A percentile compares a stretch with the other conserved stretches of the same genome.
Evolutionary conservation across 2,888 invertebrate species (phyloP).

Genomic region (Mythimna loreyi): DNA sequence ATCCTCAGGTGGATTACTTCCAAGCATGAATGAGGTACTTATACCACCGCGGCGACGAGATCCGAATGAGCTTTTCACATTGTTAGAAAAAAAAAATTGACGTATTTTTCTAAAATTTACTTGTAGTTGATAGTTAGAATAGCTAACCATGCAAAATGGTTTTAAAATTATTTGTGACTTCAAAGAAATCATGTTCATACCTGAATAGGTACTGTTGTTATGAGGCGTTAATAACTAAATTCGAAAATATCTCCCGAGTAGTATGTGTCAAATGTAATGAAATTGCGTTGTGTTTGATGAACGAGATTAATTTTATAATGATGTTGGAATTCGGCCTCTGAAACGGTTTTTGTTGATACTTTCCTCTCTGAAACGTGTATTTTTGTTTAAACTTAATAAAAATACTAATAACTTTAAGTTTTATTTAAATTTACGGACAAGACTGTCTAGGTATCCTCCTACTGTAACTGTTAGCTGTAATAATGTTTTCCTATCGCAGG

Average conservation of each 20-base stretch:
- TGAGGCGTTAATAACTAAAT: constrained; percentile 53
- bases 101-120: constrained; percentile 68
- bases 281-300: constrained; percentile 41
- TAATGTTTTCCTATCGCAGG: constrained; percentile 43
- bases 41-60: constrained; percentile 57
- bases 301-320: constrained; percentile 29
- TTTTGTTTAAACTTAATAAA: constrained; percentile 85
- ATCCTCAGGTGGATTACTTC: constrained; percentile 38
- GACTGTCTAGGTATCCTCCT: constrained; percentile 68
- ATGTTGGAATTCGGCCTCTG: constrained; percentile 42
- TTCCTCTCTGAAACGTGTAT: constrained; percentile 78
- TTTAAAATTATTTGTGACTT: constrained; percentile 66
- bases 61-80: constrained; percentile 45
- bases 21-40: constrained; percentile 32
- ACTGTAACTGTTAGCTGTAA: constrained; percentile 48
- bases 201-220: constrained; percentile 45
- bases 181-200: constrained; percentile 66
- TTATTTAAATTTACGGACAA: constrained; percentile 83
- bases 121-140: constrained; percentile 61
- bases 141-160: constrained; percentile 67
- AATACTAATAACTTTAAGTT: constrained; percentile 85
- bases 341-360: constrained; percentile 57
- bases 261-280: constrained; percentile 35
- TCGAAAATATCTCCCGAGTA: constrained; percentile 43
- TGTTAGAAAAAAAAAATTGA: constrained; percentile 52